A percentile compares a stretch with the other conserved stretches of the same genome.
Evolutionary conservation across 1,140 invertebrate species (phyloP).

Genomic region (Zaprionus vittiger): DNA sequence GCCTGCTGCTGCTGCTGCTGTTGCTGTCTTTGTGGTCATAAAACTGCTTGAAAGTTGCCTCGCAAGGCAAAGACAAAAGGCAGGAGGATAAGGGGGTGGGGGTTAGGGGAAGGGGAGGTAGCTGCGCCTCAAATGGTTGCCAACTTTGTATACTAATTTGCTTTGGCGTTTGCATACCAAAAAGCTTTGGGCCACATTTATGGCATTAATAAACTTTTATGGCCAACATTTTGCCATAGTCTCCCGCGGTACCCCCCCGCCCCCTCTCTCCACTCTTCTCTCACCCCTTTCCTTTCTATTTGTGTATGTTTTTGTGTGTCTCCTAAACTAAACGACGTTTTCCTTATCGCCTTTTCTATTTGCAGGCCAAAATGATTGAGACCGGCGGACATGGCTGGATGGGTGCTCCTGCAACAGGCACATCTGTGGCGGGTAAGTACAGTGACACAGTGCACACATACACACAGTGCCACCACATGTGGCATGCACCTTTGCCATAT

Average conservation of each 20-base stretch:
- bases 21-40: constrained; percentile 37
- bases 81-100: background rate
- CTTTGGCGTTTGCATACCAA: constrained; percentile 73
- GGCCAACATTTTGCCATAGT: constrained; percentile 59
- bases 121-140: constrained; percentile 41
- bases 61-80: constrained; percentile 64
- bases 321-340: constrained; percentile 34
- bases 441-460: constrained; percentile 9
- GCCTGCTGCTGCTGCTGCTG: background rate
- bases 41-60: constrained; percentile 38
- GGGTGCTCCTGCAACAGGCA: constrained; percentile 75
- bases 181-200: constrained; percentile 73
- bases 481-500: background rate
- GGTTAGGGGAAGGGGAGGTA: background rate
- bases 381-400: constrained; percentile 81
- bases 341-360: constrained; percentile 39
- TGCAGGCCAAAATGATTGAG: constrained; percentile 83
- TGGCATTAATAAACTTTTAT: constrained; percentile 82
- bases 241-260: background rate
- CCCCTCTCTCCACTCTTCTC: background rate
- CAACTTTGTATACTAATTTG: constrained; percentile 82
- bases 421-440: constrained; percentile 82
- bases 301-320: background rate
- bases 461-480: constrained; percentile 1
- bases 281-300: background rate